Evolutionary conservation across 2,888 invertebrate genomes (phyloP).

Genomic region (Liopterus haemorrhoidalis): DNA sequence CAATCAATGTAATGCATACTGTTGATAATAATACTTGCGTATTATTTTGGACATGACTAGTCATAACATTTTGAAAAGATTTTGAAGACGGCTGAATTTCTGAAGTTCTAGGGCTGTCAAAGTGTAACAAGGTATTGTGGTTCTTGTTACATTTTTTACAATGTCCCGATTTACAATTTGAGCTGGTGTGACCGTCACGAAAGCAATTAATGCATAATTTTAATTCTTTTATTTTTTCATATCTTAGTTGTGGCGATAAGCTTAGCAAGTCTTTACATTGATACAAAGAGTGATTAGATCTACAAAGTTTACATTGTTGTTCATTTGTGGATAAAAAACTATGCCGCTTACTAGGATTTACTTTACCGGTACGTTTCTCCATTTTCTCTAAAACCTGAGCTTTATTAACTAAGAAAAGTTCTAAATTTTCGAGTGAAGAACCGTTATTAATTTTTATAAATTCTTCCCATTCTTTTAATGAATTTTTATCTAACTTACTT

Average conservation of each 20-base stretch:
- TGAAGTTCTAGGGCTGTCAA: no score
- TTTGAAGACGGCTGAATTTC: no score
- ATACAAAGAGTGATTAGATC: neutral
- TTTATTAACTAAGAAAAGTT: no score
- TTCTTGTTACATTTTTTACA: constrained; percentile 1
- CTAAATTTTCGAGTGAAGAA: no score
- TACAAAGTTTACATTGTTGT: neutral
- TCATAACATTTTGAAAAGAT: neutral
- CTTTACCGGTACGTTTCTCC: neutral
- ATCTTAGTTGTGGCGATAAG: neutral
- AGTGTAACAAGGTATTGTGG: neutral
- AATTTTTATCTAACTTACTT: neutral
- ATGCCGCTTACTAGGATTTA: neutral
- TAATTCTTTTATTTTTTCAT: neutral
- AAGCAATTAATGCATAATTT: constrained; percentile 4
- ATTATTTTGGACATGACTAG: neutral
- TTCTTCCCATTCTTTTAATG: neutral
- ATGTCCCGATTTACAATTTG: neutral
- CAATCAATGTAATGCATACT: constrained; percentile 20
- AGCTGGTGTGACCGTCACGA: neutral
- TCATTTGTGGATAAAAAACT: neutral
- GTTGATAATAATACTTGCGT: constrained; percentile 21
- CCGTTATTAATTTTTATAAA: neutral
- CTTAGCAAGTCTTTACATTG: neutral
- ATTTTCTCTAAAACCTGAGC: no score